Evolutionary conservation across 1,140 invertebrate genomes (phyloP).

Genomic region (Scaptodrosophila lebanonensis): DNA sequence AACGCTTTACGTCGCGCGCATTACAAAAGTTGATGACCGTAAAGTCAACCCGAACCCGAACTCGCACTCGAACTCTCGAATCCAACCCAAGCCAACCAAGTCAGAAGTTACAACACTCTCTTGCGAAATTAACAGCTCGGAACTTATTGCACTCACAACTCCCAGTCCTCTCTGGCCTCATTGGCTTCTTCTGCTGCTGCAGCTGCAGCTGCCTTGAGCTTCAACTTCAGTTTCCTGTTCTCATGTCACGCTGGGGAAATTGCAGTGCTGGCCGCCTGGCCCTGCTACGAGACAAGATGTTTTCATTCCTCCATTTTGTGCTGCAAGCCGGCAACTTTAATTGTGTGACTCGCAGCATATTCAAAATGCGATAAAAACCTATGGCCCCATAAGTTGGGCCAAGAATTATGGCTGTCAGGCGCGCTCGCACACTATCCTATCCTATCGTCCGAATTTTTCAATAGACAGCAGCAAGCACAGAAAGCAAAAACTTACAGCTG

Average conservation of each 20-base stretch:
- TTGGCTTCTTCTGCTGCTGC: slow-evolving; percentile 50
- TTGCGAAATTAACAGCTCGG: slow-evolving; percentile 74
- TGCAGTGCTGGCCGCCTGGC: too few relatives aligned
- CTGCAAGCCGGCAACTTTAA: too few relatives aligned
- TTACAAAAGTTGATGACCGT: slow-evolving; percentile 51
- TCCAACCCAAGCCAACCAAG: slow-evolving; percentile 42
- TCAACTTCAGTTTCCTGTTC: slow-evolving; percentile 10
- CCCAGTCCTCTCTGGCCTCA: slow-evolving; percentile 30
- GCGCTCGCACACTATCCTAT: too few relatives aligned
- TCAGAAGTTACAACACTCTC: slow-evolving; percentile 73
- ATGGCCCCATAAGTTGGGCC: slow-evolving; percentile 7
- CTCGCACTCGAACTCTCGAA: too few relatives aligned
- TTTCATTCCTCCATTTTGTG: too few relatives aligned
- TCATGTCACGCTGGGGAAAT: not conserved
- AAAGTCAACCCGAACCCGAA: too few relatives aligned
- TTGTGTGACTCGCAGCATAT: too few relatives aligned
- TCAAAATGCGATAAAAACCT: slow-evolving; percentile 19
- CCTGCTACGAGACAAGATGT: too few relatives aligned
- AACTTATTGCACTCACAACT: slow-evolving; percentile 63
- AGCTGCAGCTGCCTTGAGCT: slow-evolving; percentile 35
- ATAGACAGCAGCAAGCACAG: slow-evolving; percentile 3
- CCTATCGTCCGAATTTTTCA: slow-evolving; percentile 21
- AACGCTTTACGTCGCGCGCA: slow-evolving; percentile 59
- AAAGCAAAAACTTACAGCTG: slow-evolving; percentile 9
- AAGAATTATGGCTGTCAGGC: slow-evolving; percentile 47